Base-by-base conservation (phyloP, 1,140 invertebrate genomes). In the Microvelia longipes region DNA sequence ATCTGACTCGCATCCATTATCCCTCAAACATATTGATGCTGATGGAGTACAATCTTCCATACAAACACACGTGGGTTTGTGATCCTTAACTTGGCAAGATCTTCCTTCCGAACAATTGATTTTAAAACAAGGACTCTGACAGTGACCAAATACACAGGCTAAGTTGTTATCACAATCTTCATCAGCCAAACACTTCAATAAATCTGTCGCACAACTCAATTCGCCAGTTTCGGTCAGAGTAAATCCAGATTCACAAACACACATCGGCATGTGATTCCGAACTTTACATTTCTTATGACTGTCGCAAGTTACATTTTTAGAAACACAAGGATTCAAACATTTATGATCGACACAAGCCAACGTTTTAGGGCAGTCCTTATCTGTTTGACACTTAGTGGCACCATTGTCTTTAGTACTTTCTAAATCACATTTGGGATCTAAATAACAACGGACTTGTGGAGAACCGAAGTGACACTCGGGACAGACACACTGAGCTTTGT, bases 211-310 rank as follows among this genome's bases (percentile, higher is more conserved):
- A 78, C 92, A 94, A 14, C 87, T 87, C 69, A 94, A 81, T 77
- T 93, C 92, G 11, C 91, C 90, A 72, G 83, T 81, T 76, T 92
- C 90, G 77, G 90, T 94, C 19, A 94, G 85, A 50, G 90, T 86
- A 76, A 94, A 93, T 27, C 92, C 91, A 75, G 87, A 85, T 76
- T 92, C 91, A 81, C 93, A 96, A 25, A 93, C 89, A 80, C 93
- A 96, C 70, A 89, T 85, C 0, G 92, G 87, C 74, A 84, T 83
- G 77, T 95, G 93, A 75, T 89, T 87, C 73, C 89, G 86, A 50
- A 93, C 91, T 82, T 93, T 88, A 80, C 93, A 96, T 77, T 87
- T 88, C 78, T 94, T 92, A 78, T 91, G 91, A 72, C 83, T 82
- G 68, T 86, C 85, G 78, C 92, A 94, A 70, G 82, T 84, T 73